These are phyloP conservation scores for Ammospiza maritima DNA, from an alignment of 2,797 vertebrate genomes.

Conservation along the genomic window DNA sequence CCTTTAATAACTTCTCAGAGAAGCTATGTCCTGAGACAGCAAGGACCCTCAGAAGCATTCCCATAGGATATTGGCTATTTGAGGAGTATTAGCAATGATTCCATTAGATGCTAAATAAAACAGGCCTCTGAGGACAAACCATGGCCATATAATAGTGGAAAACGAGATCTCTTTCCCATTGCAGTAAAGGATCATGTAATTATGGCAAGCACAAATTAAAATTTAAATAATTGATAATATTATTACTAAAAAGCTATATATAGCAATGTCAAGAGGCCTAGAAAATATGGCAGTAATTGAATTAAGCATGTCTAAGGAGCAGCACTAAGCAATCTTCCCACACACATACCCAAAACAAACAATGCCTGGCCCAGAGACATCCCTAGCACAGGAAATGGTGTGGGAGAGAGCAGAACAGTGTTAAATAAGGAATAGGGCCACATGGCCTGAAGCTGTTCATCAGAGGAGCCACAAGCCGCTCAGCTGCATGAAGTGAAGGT, in stretches of 20 bases:
- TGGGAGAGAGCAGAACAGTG: neutral
- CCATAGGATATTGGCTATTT: neutral
- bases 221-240: conserved; percentile 56
- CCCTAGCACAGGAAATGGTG: neutral
- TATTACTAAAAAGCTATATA: conserved; percentile 26
- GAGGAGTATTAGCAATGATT: neutral
- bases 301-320: conserved; percentile 6
- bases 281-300: conserved; percentile 40
- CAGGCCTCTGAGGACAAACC: neutral
- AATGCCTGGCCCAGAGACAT: neutral
- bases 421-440: neutral
- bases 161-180: neutral
- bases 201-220: conserved; percentile 42
- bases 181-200: conserved; percentile 24
- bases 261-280: neutral
- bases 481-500: neutral
- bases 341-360: neutral
- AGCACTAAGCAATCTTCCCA: neutral
- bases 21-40: neutral
- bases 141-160: neutral
- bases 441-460: neutral
- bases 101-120: neutral
- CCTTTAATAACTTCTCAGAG: neutral
- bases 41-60: neutral
- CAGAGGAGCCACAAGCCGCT: neutral